Evolutionary conservation across 2,113 vertebrate species (phyloP).

Genomic region (Craseonycteris thonglongyai): DNA sequence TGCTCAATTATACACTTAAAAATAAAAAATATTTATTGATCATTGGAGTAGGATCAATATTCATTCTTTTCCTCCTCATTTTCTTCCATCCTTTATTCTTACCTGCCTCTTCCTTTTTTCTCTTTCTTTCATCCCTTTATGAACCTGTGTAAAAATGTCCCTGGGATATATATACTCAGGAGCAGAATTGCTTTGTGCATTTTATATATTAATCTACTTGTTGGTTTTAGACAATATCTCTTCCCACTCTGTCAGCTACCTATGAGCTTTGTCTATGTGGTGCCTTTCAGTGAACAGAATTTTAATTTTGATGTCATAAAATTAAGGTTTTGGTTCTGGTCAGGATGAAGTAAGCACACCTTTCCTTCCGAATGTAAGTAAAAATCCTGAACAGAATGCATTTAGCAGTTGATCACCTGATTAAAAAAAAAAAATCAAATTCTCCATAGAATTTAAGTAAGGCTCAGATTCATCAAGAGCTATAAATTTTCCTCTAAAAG

Average conservation of each 20-base stretch:
- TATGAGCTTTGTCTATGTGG: not conserved
- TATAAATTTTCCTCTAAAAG: not conserved
- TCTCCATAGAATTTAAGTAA: not conserved
- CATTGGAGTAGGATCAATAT: not conserved
- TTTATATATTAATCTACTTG: not conserved
- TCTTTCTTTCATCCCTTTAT: not conserved
- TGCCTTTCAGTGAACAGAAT: not conserved
- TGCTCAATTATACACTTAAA: not conserved
- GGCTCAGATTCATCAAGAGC: not conserved
- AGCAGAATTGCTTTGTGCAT: not conserved
- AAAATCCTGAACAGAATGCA: not conserved
- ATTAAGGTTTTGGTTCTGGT: not conserved
- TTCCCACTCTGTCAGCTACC: not conserved
- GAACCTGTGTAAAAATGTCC: not conserved
- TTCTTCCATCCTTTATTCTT: not conserved
- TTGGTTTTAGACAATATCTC: not conserved
- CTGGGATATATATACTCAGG: not conserved
- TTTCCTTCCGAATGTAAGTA: not conserved
- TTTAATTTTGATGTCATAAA: not conserved
- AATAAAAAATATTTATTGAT: not conserved
- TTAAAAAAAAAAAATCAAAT: not conserved
- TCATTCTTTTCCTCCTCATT: not conserved
- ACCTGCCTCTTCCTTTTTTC: not conserved
- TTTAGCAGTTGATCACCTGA: not conserved
- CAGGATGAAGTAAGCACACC: not conserved